Percentiles rank a stretch among this genome's conserved stretches.
phyloP scores from a whole-genome alignment of 1,140 invertebrate genomes.

The Bicyclus anynana region DNA sequence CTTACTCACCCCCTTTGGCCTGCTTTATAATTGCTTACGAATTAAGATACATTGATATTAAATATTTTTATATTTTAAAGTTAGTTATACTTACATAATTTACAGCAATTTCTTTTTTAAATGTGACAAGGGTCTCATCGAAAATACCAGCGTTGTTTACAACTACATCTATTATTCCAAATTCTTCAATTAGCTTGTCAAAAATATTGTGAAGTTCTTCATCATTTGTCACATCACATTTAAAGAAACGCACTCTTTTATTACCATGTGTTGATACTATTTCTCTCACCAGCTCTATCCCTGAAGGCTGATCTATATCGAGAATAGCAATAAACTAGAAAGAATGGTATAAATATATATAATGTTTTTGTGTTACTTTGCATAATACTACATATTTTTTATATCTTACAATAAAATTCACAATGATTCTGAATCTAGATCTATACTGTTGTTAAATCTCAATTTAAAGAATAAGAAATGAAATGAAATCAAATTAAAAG shows the following conservation, averaged over 20 bases:
- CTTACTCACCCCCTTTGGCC: no score
- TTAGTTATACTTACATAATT: slow-evolving; percentile 54
- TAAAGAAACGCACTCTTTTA: slow-evolving; percentile 41
- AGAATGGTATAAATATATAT: no score
- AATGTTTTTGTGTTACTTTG: no score
- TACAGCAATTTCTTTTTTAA: slow-evolving; percentile 36
- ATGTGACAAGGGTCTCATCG: slow-evolving; percentile 33
- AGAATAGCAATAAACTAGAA: slow-evolving; percentile 8
- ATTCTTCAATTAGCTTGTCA: slow-evolving; percentile 66
- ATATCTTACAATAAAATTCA: no score
- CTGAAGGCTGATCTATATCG: slow-evolving; percentile 3
- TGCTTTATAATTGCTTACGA: no score
- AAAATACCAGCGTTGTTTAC: slow-evolving; percentile 82
- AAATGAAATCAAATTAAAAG: no score
- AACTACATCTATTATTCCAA: slow-evolving; percentile 79
- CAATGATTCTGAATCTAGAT: no score
- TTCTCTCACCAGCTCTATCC: slow-evolving; percentile 18
- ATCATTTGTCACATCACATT: slow-evolving; percentile 81
- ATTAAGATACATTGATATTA: no score
- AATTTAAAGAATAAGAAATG: no score
- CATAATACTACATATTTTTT: no score
- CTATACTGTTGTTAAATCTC: no score
- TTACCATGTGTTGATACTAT: slow-evolving; percentile 28
- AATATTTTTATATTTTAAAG: no score
- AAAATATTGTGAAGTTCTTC: slow-evolving; percentile 79